Evolutionary conservation across 2,113 vertebrate species (phyloP).

Genomic region (Amblyornis subalaris): DNA sequence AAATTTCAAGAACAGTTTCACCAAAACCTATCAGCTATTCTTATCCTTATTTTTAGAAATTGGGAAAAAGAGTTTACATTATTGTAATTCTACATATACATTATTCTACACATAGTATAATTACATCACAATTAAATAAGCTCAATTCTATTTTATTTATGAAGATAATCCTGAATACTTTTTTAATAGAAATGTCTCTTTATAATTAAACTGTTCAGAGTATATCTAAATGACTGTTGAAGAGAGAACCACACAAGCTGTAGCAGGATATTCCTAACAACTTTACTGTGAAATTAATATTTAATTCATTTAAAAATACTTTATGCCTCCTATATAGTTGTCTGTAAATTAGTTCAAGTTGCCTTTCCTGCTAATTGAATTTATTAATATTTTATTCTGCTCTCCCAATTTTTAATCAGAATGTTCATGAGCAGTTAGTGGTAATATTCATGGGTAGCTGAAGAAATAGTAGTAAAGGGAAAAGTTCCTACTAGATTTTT

Average conservation of each 20-base stretch:
- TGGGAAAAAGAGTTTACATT: not conserved
- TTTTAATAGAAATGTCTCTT: slow-evolving; percentile 47
- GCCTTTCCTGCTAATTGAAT: not conserved
- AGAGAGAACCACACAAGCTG: slow-evolving; percentile 12
- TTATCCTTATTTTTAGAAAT: not conserved
- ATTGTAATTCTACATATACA: not conserved
- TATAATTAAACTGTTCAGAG: slow-evolving; percentile 56
- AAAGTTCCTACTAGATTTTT: not conserved
- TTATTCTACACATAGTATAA: not conserved
- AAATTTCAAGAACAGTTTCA: not conserved
- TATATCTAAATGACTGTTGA: slow-evolving; percentile 40
- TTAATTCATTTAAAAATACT: slow-evolving; percentile 48
- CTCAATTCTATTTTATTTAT: slow-evolving; percentile 57
- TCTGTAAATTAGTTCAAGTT: slow-evolving; percentile 47
- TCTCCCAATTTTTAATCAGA: not conserved
- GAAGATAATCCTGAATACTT: not conserved
- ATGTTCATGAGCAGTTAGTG: not conserved
- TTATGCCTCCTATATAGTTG: slow-evolving; percentile 4
- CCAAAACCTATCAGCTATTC: not conserved
- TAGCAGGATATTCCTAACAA: slow-evolving; percentile 42
- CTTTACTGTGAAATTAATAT: slow-evolving; percentile 57
- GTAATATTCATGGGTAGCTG: not conserved
- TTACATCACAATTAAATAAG: slow-evolving; percentile 27
- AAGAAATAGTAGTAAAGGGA: slow-evolving; percentile 21
- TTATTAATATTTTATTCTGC: slow-evolving; percentile 22